phyloP scores from a whole-genome alignment of 2,113 vertebrate species.

The Pontoporia blainvillei region DNA sequence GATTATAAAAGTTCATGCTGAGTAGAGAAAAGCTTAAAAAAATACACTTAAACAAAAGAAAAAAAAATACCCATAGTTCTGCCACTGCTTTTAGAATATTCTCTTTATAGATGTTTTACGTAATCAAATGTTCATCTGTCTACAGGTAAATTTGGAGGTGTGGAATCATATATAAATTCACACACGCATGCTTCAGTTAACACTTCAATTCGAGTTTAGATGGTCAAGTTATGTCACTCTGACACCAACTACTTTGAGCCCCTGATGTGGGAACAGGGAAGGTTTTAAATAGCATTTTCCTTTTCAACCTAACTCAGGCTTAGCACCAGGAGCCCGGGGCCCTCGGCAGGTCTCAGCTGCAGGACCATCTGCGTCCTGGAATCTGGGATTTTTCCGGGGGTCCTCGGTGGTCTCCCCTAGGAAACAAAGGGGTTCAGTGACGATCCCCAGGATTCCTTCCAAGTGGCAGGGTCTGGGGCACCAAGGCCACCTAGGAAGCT shows the following conservation, averaged over 20 bases:
- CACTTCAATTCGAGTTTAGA: not conserved
- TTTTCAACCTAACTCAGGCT: not conserved
- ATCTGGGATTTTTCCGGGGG: not conserved
- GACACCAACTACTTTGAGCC: not conserved
- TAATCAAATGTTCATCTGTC: too few species aligned
- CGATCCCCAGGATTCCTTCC: not conserved
- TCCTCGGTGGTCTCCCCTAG: not conserved
- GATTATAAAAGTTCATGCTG: not conserved
- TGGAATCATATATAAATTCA: too few species aligned
- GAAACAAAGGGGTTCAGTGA: not conserved
- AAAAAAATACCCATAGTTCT: not conserved
- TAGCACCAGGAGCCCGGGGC: not conserved
- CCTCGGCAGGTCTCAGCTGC: not conserved
- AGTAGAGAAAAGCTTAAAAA: not conserved
- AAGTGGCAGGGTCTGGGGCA: not conserved
- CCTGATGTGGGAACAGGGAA: not conserved
- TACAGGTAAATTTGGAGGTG: not conserved
- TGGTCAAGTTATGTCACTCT: not conserved
- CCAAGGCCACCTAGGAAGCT: rapidly evolving
- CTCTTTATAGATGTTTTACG: not conserved
- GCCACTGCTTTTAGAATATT: not conserved
- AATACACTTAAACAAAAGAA: not conserved
- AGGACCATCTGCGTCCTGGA: rapidly evolving
- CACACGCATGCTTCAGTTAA: not conserved
- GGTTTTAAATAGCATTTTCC: not conserved